A percentile compares a stretch with the other conserved stretches of the same genome.
phyloP scores from a whole-genome alignment of 2,888 invertebrate species.

The Orthosia gracilis region DNA sequence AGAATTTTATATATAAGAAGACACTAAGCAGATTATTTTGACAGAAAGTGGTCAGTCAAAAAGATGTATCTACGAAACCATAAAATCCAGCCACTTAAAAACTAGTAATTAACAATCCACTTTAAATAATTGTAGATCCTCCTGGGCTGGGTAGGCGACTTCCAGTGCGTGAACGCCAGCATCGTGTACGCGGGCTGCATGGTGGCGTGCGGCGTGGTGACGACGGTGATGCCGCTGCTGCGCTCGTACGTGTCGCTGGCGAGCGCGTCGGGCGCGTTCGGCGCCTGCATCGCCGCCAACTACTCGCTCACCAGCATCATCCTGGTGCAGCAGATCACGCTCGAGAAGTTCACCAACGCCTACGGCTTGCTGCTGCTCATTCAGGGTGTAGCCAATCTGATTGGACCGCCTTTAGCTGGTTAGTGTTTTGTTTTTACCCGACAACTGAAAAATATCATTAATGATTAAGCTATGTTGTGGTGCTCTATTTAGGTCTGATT shows the following conservation, averaged over 20 bases:
- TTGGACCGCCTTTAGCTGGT: slow-evolving; percentile 98
- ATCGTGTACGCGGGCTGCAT: slow-evolving; percentile 96
- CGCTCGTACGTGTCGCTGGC: slow-evolving; percentile 91
- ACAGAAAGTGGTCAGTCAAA: no score
- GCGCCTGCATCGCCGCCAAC: slow-evolving; percentile 97
- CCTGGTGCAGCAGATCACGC: slow-evolving; percentile 96
- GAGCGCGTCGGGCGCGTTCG: slow-evolving; percentile 94
- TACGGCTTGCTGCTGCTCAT: slow-evolving; percentile 97
- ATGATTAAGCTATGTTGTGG: neutral
- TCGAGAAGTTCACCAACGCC: slow-evolving; percentile 97
- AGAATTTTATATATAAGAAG: no score
- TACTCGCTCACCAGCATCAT: slow-evolving; percentile 98
- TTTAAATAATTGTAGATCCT: slow-evolving; percentile 91
- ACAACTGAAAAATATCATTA: no score
- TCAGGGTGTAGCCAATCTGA: slow-evolving; percentile 97
- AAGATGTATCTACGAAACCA: no score
- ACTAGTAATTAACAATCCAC: no score
- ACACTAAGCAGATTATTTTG: no score
- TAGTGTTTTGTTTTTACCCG: slow-evolving; percentile 63
- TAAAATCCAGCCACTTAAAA: no score
- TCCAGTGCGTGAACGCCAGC: slow-evolving; percentile 94
- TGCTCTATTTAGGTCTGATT: neutral
- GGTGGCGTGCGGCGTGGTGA: slow-evolving; percentile 93
- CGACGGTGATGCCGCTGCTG: slow-evolving; percentile 93
- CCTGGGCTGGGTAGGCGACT: slow-evolving; percentile 97